Evolutionary conservation across 53 echinoderm and acorn worm genomes (phyloP).

Genomic region (Temnopleurus reevesii): DNA sequence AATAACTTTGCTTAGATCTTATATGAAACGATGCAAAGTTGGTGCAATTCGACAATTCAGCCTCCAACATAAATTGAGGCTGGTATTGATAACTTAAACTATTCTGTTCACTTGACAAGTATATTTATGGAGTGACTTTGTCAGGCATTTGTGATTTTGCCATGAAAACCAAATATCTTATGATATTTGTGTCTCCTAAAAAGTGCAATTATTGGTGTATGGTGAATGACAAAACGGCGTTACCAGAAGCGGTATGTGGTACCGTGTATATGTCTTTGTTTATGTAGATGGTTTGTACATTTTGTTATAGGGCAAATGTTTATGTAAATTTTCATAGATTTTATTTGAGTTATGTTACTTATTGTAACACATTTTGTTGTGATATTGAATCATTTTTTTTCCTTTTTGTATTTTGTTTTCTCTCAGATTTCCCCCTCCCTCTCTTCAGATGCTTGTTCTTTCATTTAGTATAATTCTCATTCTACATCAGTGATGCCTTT

Average conservation of each 20-base stretch:
- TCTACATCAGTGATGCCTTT: too few relatives aligned
- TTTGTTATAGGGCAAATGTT: background rate
- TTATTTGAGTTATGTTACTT: background rate
- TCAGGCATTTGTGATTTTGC: background rate
- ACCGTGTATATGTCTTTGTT: background rate
- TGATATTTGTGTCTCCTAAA: slow-evolving; percentile 17
- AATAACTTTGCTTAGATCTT: background rate
- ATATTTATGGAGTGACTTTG: background rate
- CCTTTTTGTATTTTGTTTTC: too few relatives aligned
- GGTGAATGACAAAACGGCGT: background rate
- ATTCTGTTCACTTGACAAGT: background rate
- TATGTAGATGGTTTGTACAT: background rate
- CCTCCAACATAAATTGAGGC: background rate
- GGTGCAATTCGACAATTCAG: background rate
- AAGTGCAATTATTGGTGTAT: slow-evolving; percentile 46
- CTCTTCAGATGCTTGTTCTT: too few relatives aligned
- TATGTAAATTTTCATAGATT: background rate
- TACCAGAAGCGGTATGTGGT: background rate
- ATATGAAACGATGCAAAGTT: background rate
- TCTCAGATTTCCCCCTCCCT: too few relatives aligned
- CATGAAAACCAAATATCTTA: slow-evolving; percentile 7
- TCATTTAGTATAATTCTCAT: too few relatives aligned
- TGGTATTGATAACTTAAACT: background rate
- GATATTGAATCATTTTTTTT: too few relatives aligned
- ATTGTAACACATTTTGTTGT: too few relatives aligned